phyloP scores from a whole-genome alignment of 2,888 invertebrate species.

The Phania funesta region DNA sequence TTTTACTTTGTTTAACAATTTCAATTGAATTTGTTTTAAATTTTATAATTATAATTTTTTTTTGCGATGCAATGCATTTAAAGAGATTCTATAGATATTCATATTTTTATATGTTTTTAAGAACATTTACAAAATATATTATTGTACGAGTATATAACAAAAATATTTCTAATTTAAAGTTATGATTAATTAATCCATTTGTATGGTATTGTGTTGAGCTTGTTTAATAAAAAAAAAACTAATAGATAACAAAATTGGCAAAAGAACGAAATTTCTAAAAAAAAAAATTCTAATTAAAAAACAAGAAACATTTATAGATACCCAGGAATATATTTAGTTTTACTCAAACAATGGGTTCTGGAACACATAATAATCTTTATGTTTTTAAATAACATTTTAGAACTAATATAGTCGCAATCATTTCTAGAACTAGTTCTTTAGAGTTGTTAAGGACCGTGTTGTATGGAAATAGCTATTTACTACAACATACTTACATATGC shows the following conservation, averaged over 20 bases:
- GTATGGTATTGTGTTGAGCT: background rate
- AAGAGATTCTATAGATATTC: slow-evolving; percentile 56
- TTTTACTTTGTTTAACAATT: slow-evolving; percentile 21
- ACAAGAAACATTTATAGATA: background rate
- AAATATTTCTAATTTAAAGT: slow-evolving; percentile 4
- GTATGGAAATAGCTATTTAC: too few relatives aligned
- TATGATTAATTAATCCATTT: background rate
- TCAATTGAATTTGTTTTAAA: slow-evolving; percentile 35
- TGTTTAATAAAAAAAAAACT: background rate
- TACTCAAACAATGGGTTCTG: too few relatives aligned
- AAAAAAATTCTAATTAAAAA: slow-evolving; percentile 2
- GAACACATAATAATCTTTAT: too few relatives aligned
- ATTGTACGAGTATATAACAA: background rate
- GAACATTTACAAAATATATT: slow-evolving; percentile 59
- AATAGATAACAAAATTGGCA: background rate
- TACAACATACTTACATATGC: too few relatives aligned
- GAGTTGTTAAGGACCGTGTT: too few relatives aligned
- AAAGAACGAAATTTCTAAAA: background rate
- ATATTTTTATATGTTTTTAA: slow-evolving; percentile 14
- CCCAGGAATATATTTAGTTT: background rate
- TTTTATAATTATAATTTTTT: background rate
- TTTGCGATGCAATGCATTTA: slow-evolving; percentile 29
- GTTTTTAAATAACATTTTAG: too few relatives aligned
- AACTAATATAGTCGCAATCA: too few relatives aligned
- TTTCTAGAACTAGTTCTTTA: too few relatives aligned